Percentiles rank a stretch among this genome's conserved stretches.
phyloP scores from a whole-genome alignment of 1,140 invertebrate genomes.

The Ips nitidus region DNA sequence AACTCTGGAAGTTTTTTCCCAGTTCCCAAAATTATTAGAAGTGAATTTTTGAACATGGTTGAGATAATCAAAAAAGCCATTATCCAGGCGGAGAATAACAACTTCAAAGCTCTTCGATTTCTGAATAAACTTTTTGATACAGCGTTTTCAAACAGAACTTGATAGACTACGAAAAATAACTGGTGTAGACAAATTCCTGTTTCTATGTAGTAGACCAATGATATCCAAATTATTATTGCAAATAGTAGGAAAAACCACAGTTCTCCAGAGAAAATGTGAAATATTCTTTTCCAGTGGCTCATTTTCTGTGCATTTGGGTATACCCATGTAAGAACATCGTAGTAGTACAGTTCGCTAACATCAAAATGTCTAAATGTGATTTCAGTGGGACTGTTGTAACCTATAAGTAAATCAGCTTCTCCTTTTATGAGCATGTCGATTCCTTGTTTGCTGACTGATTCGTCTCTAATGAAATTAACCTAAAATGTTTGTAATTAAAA shows the following conservation, averaged over 20 bases:
- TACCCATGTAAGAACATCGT: slow-evolving; percentile 13
- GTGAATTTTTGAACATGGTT: slow-evolving; percentile 24
- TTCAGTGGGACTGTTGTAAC: slow-evolving; percentile 16
- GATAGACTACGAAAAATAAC: slow-evolving; percentile 3
- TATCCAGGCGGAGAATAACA: slow-evolving; percentile 11
- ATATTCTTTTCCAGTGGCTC: slow-evolving; percentile 14
- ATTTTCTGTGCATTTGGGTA: slow-evolving; percentile 6
- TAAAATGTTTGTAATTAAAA: neutral
- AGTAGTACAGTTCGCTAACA: neutral
- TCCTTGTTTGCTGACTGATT: slow-evolving; percentile 2
- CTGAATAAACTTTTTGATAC: neutral
- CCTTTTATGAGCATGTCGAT: neutral
- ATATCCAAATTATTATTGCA: slow-evolving; percentile 6
- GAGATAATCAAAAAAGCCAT: slow-evolving; percentile 12
- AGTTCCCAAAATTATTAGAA: slow-evolving; percentile 19
- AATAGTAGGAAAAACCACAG: slow-evolving; percentile 4
- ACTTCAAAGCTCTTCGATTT: neutral
- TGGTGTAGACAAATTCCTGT: neutral
- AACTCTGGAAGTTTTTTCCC: neutral
- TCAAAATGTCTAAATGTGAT: slow-evolving; percentile 6
- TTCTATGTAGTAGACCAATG: neutral
- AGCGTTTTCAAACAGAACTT: slow-evolving; percentile 16
- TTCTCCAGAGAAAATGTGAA: slow-evolving; percentile 5
- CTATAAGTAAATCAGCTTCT: slow-evolving; percentile 12
- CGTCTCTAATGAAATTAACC: neutral